Base-by-base conservation (phyloP, 1,140 invertebrate genomes). In the Neodiprion lecontei region DNA sequence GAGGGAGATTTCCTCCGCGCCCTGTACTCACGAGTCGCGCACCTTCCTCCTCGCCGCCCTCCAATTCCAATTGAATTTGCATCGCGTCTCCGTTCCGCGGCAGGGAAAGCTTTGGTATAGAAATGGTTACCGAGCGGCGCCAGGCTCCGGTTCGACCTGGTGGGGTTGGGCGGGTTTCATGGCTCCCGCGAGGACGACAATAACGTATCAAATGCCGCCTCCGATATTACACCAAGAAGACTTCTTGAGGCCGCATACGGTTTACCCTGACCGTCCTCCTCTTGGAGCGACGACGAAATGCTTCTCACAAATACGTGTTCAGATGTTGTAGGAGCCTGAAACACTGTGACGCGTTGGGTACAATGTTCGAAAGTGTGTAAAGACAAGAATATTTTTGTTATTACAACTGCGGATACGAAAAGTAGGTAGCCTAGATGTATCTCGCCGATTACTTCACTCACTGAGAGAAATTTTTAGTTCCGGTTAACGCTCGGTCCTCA, bases 1-100 rank as follows among this genome's bases (percentile, higher is more conserved):
- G 53, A 79, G 79, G 80, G 81, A 79, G 80, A 79, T 78, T 74
- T 73, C 78, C 79, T 82, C 73, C 14, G 4, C 40, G 5, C 40
- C 67, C 67, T 69, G 12, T 69, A 65, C 61, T 65, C 11, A 76
- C 75, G 76, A 76, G 77, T 61, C 4, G 53, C 53, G 53, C 53
- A 17, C 53, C 53, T 61, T 61, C 53, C 53, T 9, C 53, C 53
- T 61, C 53, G n/a, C 5, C 53, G 53, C 53, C 53, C 53, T 61
- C n/a, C 53, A 76, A 75, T 80, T 80, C 77, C 74, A 87, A 85
- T 87, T 85, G 82, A 85, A 86, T 87, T 87, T 87, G 83, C 86
- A 87, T 87, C 80, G 72, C 70, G 76, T 79, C 76, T 79, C 79
- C 74, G 75, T 75, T 74, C 17, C 21, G 21, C 11, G 11, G 12